Base-by-base conservation (phyloP, 2,113 vertebrate species). In the Oreochromis aureus region DNA sequence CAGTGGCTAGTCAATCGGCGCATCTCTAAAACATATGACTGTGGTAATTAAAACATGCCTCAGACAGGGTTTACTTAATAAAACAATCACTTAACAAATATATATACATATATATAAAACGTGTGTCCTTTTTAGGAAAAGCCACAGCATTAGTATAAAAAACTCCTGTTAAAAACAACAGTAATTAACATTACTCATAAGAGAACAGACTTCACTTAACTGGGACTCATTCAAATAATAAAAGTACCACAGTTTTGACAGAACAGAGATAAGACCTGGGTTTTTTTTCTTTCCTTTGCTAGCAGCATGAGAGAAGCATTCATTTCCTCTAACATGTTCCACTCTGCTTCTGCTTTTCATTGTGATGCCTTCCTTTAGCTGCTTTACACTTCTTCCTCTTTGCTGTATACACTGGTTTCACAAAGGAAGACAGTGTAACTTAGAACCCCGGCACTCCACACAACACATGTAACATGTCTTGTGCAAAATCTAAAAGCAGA, bases 301-400 rank as follows among this genome's bases (percentile, higher is more conserved):
- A 16, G 24, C 61, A 53, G 15, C 7, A 48, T 16, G 22, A 54
- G 30, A 80, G 91, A 86, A 80, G 61, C 71, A 48, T 89, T 86
- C 94, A 95, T 88, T 97, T 96, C 95, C 94, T 95, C 91, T 79
- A 56, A 44, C 76, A 66, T 51, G 79, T 80, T 85, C 4, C 30
- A 22, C 24, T 76, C 61, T 89, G 36, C 87, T 92, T 93, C 84
- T 90, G 79, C 89, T 89, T 91, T 93, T 91, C 30, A 86, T 30
- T 34, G 87, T 41, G 11, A 32, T 19, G 71, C 71, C 53, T 71
- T 78, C 56, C 81, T 85, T 56, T 78, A 78, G 55, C 51, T n/a
- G 41, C 24, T 79, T 81, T 53, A 18, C 22, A 66, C 3, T 55
- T 81, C 84, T 81, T 87, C 82, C 84, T 92, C 48, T 89, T 53